These are phyloP conservation scores for Cloeon dipterum DNA, from an alignment of 2,888 invertebrate genomes.

Conservation along the genomic window DNA sequence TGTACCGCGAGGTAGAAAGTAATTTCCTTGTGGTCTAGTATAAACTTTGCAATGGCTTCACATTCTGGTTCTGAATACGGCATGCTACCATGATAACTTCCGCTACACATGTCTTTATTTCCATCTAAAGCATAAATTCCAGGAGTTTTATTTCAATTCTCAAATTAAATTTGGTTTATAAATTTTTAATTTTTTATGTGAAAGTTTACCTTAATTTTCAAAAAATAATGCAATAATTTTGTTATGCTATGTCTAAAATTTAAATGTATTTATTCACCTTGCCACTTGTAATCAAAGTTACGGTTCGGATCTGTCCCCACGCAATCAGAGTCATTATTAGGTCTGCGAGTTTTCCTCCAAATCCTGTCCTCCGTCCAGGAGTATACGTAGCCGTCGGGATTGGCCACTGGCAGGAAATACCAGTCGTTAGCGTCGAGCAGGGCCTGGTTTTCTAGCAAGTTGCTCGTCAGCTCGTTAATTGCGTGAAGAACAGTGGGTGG, in stretches of 20 bases:
- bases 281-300: background rate
- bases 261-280: too few relatives aligned
- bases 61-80: background rate
- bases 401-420: conserved; percentile 19
- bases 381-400: conserved; percentile 21
- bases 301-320: background rate
- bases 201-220: too few relatives aligned
- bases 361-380: conserved; percentile 7
- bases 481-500: background rate
- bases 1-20: background rate
- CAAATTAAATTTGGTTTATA: too few relatives aligned
- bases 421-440: conserved; percentile 18
- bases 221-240: too few relatives aligned
- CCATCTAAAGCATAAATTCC: too few relatives aligned
- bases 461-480: conserved; percentile 1
- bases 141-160: too few relatives aligned
- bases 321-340: background rate
- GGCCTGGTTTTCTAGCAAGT: conserved; percentile 1
- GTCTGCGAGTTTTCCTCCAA: background rate
- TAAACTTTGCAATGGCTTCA: background rate
- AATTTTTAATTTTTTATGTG: too few relatives aligned
- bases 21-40: background rate
- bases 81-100: background rate
- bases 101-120: background rate
- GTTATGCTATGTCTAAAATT: too few relatives aligned